Percentiles rank a stretch among this genome's conserved stretches.
phyloP scores from a whole-genome alignment of 2,797 vertebrate species.

The Triplophysa yarkandensis region DNA sequence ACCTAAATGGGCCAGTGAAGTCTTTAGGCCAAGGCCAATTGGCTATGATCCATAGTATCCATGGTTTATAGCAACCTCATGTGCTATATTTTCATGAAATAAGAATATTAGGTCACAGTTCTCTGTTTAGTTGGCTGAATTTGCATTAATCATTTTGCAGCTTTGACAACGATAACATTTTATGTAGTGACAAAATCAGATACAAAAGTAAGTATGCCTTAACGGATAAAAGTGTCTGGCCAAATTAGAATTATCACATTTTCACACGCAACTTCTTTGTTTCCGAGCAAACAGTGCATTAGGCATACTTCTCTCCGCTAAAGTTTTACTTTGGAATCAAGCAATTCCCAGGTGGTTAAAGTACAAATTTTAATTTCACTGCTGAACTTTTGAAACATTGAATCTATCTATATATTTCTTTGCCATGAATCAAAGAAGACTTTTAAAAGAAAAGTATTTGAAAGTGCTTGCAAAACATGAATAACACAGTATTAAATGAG shows the following conservation, averaged over 20 bases:
- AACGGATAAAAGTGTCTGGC: background rate
- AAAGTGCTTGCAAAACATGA: too few relatives aligned
- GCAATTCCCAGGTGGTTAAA: background rate
- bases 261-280: background rate
- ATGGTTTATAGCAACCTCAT: background rate
- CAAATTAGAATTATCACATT: background rate
- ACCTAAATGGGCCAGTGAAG: constrained; percentile 12
- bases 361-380: background rate
- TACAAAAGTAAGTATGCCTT: background rate
- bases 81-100: background rate
- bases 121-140: background rate
- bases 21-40: background rate
- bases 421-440: too few relatives aligned
- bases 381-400: too few relatives aligned
- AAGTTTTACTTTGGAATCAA: background rate
- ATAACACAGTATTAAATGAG: too few relatives aligned
- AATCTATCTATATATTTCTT: too few relatives aligned
- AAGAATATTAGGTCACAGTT: background rate
- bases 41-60: constrained; percentile 4
- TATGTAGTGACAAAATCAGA: background rate
- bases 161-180: background rate
- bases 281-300: background rate
- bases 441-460: too few relatives aligned
- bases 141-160: background rate
- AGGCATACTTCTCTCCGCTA: background rate